These are phyloP conservation scores for Erebia ligea DNA, from an alignment of 2,888 invertebrate species.

Conservation along the genomic window DNA sequence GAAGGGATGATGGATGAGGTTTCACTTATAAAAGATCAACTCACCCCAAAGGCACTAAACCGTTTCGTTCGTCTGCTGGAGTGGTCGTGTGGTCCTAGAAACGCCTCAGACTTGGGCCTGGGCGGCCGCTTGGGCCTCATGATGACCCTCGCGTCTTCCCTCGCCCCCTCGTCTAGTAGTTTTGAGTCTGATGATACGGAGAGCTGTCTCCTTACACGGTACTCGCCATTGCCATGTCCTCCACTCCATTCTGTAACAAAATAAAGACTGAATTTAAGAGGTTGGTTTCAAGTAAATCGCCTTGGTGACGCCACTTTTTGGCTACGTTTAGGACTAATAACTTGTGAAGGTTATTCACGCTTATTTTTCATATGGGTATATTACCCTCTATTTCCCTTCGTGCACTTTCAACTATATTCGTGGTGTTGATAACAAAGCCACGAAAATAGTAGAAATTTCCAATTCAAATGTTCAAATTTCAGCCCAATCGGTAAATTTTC, in stretches of 20 bases:
- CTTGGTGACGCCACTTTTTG: too few species aligned
- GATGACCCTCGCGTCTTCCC: constrained; percentile 94
- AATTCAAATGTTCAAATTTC: too few species aligned
- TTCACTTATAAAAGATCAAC: constrained; percentile 53
- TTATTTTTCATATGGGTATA: too few species aligned
- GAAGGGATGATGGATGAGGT: background rate
- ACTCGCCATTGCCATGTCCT: constrained; percentile 86
- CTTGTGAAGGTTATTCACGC: too few species aligned
- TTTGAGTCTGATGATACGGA: constrained; percentile 97
- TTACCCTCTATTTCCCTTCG: too few species aligned
- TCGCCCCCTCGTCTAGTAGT: constrained; percentile 93
- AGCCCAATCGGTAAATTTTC: too few species aligned
- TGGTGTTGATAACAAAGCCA: background rate
- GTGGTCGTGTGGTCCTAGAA: constrained; percentile 89
- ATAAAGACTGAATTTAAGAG: background rate
- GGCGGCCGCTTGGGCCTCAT: constrained; percentile 95
- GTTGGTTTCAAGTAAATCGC: background rate
- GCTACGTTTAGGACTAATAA: too few species aligned
- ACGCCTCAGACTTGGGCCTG: constrained; percentile 97
- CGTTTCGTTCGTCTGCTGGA: constrained; percentile 94
- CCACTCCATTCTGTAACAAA: constrained; percentile 89
- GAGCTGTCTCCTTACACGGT: constrained; percentile 93
- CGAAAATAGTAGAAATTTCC: too few species aligned
- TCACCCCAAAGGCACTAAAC: constrained; percentile 98
- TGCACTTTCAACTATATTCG: too few species aligned